These are phyloP conservation scores for Troides oblongomaculatus DNA, from an alignment of 2,888 invertebrate species.

Conservation along the genomic window DNA sequence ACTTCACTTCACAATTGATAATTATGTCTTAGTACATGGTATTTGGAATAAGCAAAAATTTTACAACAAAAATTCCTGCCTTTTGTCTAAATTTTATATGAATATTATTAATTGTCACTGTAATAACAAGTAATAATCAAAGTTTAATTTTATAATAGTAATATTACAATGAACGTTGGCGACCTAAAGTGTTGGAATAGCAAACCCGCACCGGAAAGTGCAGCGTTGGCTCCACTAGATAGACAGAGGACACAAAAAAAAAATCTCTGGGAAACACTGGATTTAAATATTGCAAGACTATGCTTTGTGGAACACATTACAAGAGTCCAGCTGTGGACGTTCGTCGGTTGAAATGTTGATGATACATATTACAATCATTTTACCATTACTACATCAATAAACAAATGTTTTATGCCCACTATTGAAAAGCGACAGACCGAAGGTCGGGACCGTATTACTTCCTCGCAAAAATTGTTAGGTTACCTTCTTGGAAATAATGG, in stretches of 20 bases:
- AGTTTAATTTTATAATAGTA: neutral
- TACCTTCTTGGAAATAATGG: constrained; percentile 59
- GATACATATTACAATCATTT: constrained; percentile 21
- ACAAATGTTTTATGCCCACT: constrained; percentile 71
- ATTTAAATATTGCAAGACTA: too few species aligned
- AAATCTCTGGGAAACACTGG: too few species aligned
- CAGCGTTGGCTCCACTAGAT: too few species aligned
- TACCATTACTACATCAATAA: constrained; percentile 33
- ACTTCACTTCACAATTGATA: neutral
- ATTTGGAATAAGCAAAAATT: neutral
- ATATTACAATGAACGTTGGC: neutral
- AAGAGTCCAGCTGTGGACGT: too few species aligned
- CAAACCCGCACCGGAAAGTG: too few species aligned
- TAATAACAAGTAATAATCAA: neutral
- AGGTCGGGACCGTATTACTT: constrained; percentile 64
- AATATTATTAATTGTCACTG: too few species aligned
- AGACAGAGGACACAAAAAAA: too few species aligned
- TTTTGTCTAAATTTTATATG: neutral
- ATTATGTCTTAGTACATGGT: neutral
- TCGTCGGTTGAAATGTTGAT: too few species aligned
- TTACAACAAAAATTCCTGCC: neutral
- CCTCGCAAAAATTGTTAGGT: constrained; percentile 63
- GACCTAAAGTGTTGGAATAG: too few species aligned
- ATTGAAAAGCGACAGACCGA: constrained; percentile 65
- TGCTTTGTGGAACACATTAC: too few species aligned